Percentiles rank a stretch among this genome's conserved stretches.
phyloP scores from a whole-genome alignment of 2,797 vertebrate species.

The Microcaecilia unicolor region DNA sequence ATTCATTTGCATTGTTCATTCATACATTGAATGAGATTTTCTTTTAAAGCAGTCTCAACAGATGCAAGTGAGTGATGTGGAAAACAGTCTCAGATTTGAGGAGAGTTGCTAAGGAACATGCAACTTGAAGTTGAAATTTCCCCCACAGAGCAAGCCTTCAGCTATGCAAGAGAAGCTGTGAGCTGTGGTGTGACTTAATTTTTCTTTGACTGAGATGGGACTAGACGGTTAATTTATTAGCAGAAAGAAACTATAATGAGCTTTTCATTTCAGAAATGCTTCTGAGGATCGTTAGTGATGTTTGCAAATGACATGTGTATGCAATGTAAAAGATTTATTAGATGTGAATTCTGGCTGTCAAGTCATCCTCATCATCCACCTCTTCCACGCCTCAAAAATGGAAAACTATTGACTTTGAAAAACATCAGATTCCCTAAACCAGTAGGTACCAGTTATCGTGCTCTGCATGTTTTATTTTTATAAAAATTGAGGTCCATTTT shows the following conservation, averaged over 20 bases:
- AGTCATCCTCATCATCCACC: too few relatives aligned
- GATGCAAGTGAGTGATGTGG: conserved; percentile 44
- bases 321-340: too few relatives aligned
- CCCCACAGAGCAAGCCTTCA: conserved; percentile 38
- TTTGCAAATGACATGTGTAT: background rate
- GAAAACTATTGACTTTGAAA: too few relatives aligned
- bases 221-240: conserved; percentile 17
- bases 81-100: conserved; percentile 58
- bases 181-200: conserved; percentile 8
- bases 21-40: conserved; percentile 52
- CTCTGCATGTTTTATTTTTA: too few relatives aligned
- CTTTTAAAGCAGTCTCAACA: conserved; percentile 44
- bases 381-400: too few relatives aligned
- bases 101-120: conserved; percentile 82
- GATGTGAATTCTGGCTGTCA: too few relatives aligned
- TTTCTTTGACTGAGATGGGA: conserved; percentile 19
- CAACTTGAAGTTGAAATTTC: conserved; percentile 51
- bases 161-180: conserved; percentile 14
- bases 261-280: conserved; percentile 4
- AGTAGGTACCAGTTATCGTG: too few relatives aligned
- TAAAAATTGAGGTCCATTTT: too few relatives aligned
- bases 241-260: conserved; percentile 10
- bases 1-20: conserved; percentile 56
- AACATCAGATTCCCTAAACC: too few relatives aligned
- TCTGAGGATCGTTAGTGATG: too few relatives aligned